Base-by-base conservation (phyloP, 64 coral and sea anemone species). In the Hydrozoanthus tunicans region DNA sequence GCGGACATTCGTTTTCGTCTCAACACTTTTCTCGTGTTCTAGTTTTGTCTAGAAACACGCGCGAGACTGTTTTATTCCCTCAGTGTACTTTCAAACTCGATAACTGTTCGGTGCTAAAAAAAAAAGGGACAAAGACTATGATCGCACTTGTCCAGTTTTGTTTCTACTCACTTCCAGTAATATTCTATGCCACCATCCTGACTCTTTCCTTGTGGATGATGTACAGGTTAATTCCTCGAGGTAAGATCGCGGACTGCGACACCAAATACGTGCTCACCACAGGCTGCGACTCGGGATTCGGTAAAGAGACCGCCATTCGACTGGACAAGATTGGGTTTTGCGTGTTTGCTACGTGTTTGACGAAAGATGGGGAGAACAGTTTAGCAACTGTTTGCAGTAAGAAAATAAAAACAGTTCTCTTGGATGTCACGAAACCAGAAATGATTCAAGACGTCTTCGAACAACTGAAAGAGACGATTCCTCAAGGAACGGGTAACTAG, bases 331-430 rank as follows among this genome's bases (percentile, higher is more conserved):
- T 85, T 51, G 93, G 93, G 3, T 91, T 91, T 80, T 73, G 69
- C 25, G 93, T 94, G 6, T 65, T 94, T 51, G 93, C 93, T 0
- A 94, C 93, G 32, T 94, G 93, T 53, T 57, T 80, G 52, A 94
- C 93, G 20, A 73, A 86, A 74, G 0, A 20, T 23, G 81, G 93
- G 6, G 89, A 86, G 77, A 74, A 85, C 4, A 53, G 58, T 14
- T 55, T 94, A 5, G 70, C 23, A 57, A 20, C 8, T 61, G 58
- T 59, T 9, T 91, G 93, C 6, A 94, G 93, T 56, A 56, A 91
- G 0, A 83, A 61, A 32, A 15, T 90, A 0, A 90, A 79, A 73
- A 83, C 88, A 1, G 67, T 76, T 59, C 43, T 12, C 7, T 27
- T 94, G 86, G 93, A 94, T 65, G 86, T 94, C 5, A 94, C 86